Percentiles rank a stretch among this genome's conserved stretches.
Evolutionary conservation across 2,888 invertebrate species (phyloP).

Genomic region (Eilema griseolum): DNA sequence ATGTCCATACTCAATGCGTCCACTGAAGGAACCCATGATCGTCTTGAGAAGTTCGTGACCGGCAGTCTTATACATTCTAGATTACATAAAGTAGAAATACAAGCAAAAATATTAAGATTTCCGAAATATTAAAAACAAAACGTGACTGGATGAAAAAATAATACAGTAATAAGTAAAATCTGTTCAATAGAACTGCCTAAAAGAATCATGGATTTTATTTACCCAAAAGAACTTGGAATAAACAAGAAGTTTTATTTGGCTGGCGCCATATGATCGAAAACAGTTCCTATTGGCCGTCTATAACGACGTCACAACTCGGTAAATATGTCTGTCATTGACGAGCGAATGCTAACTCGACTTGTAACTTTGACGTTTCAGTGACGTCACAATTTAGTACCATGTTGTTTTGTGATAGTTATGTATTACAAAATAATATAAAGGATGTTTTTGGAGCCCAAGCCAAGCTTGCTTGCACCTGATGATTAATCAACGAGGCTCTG

Average conservation of each 20-base stretch:
- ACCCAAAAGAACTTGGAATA: neutral
- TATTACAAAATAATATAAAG: too few species aligned
- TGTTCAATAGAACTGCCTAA: neutral
- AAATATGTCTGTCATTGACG: conserved; percentile 2
- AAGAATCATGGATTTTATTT: neutral
- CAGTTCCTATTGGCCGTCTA: conserved; percentile 1
- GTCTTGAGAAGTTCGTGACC: too few species aligned
- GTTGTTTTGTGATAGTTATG: neutral
- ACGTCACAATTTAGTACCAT: neutral
- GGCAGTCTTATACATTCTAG: too few species aligned
- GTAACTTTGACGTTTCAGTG: neutral
- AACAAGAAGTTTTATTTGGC: conserved; percentile 2
- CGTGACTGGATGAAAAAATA: neutral
- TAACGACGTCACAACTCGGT: neutral
- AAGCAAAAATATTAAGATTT: neutral
- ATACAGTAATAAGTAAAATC: neutral
- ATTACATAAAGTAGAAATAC: neutral
- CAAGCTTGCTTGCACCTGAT: too few species aligned
- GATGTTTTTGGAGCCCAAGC: too few species aligned
- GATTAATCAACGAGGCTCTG: too few species aligned
- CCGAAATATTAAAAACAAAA: neutral
- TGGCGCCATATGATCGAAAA: conserved; percentile 2
- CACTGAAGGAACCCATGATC: too few species aligned
- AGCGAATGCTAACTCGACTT: neutral
- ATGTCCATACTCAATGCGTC: too few species aligned